Base-by-base conservation (phyloP, 1,140 invertebrate genomes). In the Euura saliciscinereae region DNA sequence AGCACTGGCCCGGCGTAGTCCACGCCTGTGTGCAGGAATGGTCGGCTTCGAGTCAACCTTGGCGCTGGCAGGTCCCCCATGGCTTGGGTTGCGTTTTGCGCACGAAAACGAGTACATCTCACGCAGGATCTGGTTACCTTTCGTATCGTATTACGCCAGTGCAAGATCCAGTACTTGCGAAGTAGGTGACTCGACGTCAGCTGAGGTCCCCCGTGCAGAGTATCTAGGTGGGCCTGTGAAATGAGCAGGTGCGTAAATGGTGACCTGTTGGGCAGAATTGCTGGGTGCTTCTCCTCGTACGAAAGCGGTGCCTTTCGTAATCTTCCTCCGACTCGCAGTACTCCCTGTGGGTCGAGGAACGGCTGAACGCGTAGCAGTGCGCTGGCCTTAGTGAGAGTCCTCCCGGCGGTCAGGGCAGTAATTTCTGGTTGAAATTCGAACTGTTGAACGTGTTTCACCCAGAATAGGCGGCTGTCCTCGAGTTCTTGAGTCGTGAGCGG, bases 1-100 rank as follows among this genome's bases (percentile, higher is more conserved):
- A 66, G 43, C 70, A 81, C 71, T 3, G 86, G 87, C 6, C 87
- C 87, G 10, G 82, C 82, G 73, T 80, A 88, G 71, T 88, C 87
- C 2, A 86, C 68, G 3, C 86, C 87, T 7, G 69, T 64, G 44
- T 78, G 74, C 10, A 71, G 13, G 71, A 88, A 88, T 11, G 82
- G 74, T 6, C 72, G 68, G 6, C 76, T 44, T 13, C 76, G 74
- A 44, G 13, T 72, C 1, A 85, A 76, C 71, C 82, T 43, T 3
- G 68, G 59, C 2, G 66, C 13, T 6, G 75, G 75, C 67, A 86
- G 74, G 42, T 82, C 72, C 6, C 74, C 83, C 85, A 86, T 86
- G 0, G 73, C 65, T 6, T 76, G 78, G 10, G 70, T 45, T 7
- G 73, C 51, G 28, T 74, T 44, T 59, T 45, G 10, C 6, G 79